Evolutionary conservation across 2,797 vertebrate species (phyloP).

Genomic region (Botia almorhae): DNA sequence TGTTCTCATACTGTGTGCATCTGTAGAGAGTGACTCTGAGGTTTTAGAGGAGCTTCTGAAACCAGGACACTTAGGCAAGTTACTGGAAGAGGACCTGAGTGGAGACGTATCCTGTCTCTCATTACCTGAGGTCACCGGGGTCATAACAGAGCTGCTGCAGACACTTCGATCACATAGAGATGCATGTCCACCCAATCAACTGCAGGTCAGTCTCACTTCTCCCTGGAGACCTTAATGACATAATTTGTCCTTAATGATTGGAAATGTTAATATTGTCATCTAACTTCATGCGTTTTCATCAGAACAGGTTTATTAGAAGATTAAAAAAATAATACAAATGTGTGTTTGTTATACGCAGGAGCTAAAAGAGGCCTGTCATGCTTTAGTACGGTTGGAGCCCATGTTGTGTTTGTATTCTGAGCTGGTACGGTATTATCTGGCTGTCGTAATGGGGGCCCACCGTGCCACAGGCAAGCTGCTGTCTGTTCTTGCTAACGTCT

Average conservation of each 20-base stretch:
- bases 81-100: slow-evolving; percentile 86
- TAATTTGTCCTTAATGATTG: background rate
- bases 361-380: slow-evolving; percentile 81
- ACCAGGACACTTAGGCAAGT: slow-evolving; percentile 84
- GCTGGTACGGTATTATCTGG: slow-evolving; percentile 87
- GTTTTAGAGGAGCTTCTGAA: slow-evolving; percentile 78
- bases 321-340: background rate
- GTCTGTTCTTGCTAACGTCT: slow-evolving; percentile 87
- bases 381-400: slow-evolving; percentile 86
- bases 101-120: slow-evolving; percentile 82
- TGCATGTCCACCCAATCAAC: slow-evolving; percentile 75
- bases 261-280: background rate
- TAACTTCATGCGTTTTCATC: too few relatives aligned
- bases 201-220: slow-evolving; percentile 75
- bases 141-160: slow-evolving; percentile 80
- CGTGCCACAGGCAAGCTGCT: slow-evolving; percentile 91
- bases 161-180: slow-evolving; percentile 81
- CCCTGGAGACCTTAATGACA: background rate
- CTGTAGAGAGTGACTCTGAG: slow-evolving; percentile 66
- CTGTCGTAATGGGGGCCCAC: slow-evolving; percentile 85
- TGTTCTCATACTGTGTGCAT: background rate
- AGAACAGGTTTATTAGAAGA: too few relatives aligned
- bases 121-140: slow-evolving; percentile 76
- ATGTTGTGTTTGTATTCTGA: slow-evolving; percentile 88
- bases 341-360: slow-evolving; percentile 71